Evolutionary conservation across 2,888 invertebrate genomes (phyloP), one percentile per base, ranked within the genome.

Genomic region (Fragum sueziense): DNA sequence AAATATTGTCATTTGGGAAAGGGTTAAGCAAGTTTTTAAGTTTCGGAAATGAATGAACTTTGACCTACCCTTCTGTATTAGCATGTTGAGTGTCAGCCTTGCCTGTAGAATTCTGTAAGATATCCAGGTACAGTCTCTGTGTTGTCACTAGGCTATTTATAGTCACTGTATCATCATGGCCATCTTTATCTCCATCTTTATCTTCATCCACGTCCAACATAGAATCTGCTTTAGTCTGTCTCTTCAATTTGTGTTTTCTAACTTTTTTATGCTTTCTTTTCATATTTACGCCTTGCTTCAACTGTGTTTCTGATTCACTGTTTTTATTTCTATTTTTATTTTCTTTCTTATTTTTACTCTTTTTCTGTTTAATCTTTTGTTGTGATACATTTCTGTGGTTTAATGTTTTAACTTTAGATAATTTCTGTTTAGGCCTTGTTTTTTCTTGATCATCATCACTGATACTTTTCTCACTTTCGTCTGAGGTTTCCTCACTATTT

Each of bases 111-210:
- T 70, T 80, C 33, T 75, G 65, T 22, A 83, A 37, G 37, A 83
- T 80, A 17, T 80, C 75, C 70, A 70, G 77, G 59, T 80, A 83
- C 27, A 74, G 69, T 47, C 72, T 69, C 67, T 83, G 83, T 11
- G 71, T 77, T 54, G 74, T 77, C 20, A 83, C 80, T 27, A 83
- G 75, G n/a, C 75, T 80, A n/a, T 65, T 65, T n/a, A 34, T 41
- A 25, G 65, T 22, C 41, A 57, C 31, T 3, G 41, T 47, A 41
- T 52, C 70, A 25, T 81, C 77, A 31, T 67, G 74, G 54, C 76
- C 74, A n/a, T 65, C 54, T 9, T n/a, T 47, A 9, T 76, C 79
- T 52, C 74, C 74, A 31, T 54, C 69, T 17, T 68, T 51, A 29
- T 47, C 37, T 25, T 52, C 62, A 3, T 41, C 65, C 9, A 14